phyloP scores from a whole-genome alignment of 2,797 vertebrate species.

The Aldrovandia affinis region DNA sequence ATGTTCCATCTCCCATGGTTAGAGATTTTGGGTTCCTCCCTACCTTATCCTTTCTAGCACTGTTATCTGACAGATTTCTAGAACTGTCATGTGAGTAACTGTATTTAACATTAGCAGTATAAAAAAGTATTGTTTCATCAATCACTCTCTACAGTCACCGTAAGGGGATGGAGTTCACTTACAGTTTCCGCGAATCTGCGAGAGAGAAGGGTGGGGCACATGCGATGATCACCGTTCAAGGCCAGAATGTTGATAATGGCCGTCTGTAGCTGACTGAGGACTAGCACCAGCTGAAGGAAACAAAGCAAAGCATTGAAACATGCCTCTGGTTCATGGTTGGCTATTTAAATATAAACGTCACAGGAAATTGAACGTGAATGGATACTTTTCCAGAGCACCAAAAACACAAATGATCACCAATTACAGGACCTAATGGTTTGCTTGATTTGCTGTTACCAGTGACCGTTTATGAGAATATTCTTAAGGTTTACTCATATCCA shows the following conservation, averaged over 20 bases:
- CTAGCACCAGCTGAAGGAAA: slow-evolving; percentile 74
- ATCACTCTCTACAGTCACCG: not conserved
- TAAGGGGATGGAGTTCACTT: slow-evolving; percentile 53
- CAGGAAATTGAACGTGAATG: not conserved
- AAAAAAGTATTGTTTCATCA: too few species aligned
- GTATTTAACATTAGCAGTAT: not conserved
- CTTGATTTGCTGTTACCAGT: too few species aligned
- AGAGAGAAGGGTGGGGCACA: slow-evolving; percentile 82
- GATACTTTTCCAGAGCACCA: too few species aligned
- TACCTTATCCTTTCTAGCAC: too few species aligned
- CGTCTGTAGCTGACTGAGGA: slow-evolving; percentile 85
- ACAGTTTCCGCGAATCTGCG: slow-evolving; percentile 81
- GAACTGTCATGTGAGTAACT: not conserved
- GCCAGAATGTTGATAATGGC: slow-evolving; percentile 83
- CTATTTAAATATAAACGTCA: not conserved
- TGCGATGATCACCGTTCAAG: slow-evolving; percentile 71
- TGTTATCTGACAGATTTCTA: too few species aligned
- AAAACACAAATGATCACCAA: too few species aligned
- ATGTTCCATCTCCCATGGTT: too few species aligned
- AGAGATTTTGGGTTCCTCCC: too few species aligned
- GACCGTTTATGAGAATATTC: too few species aligned
- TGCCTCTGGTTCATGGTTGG: not conserved
- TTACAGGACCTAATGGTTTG: too few species aligned
- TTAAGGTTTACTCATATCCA: too few species aligned
- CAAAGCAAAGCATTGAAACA: not conserved